Conservation (phyloP, 2,888 invertebrate species). For the Chrysolina haemoptera region DNA sequence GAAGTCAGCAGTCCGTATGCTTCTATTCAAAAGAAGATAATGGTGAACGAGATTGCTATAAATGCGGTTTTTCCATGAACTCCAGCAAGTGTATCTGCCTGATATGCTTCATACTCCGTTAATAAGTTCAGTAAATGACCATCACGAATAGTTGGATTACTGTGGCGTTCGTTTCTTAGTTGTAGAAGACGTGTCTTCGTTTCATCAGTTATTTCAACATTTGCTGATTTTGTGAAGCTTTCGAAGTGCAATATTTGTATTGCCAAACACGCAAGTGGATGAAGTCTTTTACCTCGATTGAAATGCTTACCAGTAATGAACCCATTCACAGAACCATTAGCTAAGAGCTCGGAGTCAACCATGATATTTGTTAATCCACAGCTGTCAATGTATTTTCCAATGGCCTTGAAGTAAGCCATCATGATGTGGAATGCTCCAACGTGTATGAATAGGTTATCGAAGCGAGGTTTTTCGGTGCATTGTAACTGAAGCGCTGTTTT, state of each 20-base stretch:
- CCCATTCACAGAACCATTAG: slow-evolving; percentile 54
- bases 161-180: background rate
- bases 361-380: slow-evolving; percentile 52
- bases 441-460: slow-evolving; percentile 38
- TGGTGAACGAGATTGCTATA: slow-evolving; percentile 56
- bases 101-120: too few species aligned
- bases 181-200: background rate
- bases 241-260: slow-evolving; percentile 50
- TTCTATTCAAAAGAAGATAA: slow-evolving; percentile 54
- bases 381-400: slow-evolving; percentile 53
- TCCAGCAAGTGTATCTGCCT: too few species aligned
- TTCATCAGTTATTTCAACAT: background rate
- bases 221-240: background rate
- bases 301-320: slow-evolving; percentile 55
- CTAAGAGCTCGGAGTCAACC: slow-evolving; percentile 53
- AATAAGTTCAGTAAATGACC: too few species aligned
- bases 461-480: background rate
- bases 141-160: background rate
- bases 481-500: background rate
- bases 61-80: slow-evolving; percentile 41
- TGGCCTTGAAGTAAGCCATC: slow-evolving; percentile 51
- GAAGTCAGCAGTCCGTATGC: slow-evolving; percentile 57
- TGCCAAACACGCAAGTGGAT: slow-evolving; percentile 50
- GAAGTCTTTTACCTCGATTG: slow-evolving; percentile 46
- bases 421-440: slow-evolving; percentile 45